These are phyloP conservation scores for Nomada ruficornis DNA, from an alignment of 2,888 invertebrate species.

Conservation along the genomic window DNA sequence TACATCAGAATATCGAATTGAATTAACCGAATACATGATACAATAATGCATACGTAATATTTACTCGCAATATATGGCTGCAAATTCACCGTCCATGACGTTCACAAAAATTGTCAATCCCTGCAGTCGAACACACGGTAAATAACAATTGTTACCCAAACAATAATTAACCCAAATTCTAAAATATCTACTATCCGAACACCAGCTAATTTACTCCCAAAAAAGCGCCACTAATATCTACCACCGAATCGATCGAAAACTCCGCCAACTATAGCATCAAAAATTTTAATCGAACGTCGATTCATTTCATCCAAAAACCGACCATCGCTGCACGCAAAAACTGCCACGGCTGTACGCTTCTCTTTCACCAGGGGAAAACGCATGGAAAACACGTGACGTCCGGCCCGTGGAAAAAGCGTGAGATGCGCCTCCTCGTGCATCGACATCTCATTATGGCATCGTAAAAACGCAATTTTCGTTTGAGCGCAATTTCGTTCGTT, in stretches of 20 bases:
- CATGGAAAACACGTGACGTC: neutral
- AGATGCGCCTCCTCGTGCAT: neutral
- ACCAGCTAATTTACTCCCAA: neutral
- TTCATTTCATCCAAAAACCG: neutral
- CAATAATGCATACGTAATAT: no score
- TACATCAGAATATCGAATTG: neutral
- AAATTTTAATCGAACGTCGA: neutral
- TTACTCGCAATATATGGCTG: no score
- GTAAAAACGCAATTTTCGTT: slow-evolving; percentile 61
- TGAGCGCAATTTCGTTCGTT: slow-evolving; percentile 6
- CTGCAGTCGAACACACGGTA: no score
- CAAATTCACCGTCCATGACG: no score
- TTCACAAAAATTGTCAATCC: no score
- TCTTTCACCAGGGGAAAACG: neutral
- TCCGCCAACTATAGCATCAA: no score
- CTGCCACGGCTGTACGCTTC: neutral
- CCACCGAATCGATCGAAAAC: no score
- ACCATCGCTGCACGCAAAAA: neutral
- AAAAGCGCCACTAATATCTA: neutral
- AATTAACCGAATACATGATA: neutral
- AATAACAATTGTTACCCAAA: no score
- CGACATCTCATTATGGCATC: slow-evolving; percentile 48
- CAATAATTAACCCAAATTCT: no score
- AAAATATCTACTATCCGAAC: no score
- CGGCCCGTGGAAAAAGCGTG: neutral